These are phyloP conservation scores for Myiopsitta monachus DNA, from an alignment of 2,113 vertebrate genomes.

Conservation along the genomic window DNA sequence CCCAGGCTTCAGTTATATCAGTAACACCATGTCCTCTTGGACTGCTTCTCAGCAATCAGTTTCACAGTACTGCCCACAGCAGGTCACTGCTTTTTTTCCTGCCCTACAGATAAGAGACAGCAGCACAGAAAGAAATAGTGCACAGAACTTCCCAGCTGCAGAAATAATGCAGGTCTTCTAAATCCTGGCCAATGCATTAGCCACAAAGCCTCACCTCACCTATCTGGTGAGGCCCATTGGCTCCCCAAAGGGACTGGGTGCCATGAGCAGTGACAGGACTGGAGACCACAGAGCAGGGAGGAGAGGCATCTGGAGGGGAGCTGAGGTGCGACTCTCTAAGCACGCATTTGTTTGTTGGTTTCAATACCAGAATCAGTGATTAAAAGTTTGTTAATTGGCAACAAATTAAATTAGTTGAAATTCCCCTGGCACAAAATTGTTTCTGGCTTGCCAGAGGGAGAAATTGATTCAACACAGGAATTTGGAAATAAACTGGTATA, in stretches of 20 bases:
- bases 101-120: background rate
- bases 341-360: background rate
- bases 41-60: background rate
- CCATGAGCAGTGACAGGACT: background rate
- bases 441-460: background rate
- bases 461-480: slow-evolving; percentile 52
- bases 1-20: background rate
- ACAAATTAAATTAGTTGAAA: background rate
- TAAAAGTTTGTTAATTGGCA: slow-evolving; percentile 5
- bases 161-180: background rate
- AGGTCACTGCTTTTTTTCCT: background rate
- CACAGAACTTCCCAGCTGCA: background rate
- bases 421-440: background rate
- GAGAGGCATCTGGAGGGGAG: background rate
- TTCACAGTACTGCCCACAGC: background rate
- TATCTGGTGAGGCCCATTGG: background rate
- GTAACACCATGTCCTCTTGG: background rate
- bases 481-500: slow-evolving; percentile 19
- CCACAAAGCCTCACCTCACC: background rate
- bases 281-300: background rate
- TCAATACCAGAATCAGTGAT: background rate
- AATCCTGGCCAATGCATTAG: background rate
- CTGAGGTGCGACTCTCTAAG: background rate
- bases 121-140: background rate
- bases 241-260: background rate